A percentile compares a stretch with the other conserved stretches of the same genome.
These are phyloP conservation scores for Alcedo atthis DNA, from an alignment of 2,797 vertebrate species.

Conservation along the genomic window DNA sequence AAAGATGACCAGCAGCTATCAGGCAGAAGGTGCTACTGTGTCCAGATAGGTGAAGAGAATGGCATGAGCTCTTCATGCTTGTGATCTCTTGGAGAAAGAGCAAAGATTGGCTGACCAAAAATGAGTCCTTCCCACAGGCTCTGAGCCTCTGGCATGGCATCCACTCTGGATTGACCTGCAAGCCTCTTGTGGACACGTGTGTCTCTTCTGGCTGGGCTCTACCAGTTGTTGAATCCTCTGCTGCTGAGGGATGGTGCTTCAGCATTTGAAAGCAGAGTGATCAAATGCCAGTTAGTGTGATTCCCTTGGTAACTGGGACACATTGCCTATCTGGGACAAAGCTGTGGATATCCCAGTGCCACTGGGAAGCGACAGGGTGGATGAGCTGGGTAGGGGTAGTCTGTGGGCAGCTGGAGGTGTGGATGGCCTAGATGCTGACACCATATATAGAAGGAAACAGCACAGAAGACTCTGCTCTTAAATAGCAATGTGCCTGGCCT, in stretches of 20 bases:
- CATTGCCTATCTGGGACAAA: neutral
- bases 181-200: neutral
- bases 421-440: neutral
- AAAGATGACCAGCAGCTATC: neutral
- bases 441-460: neutral
- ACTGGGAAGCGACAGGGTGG: neutral
- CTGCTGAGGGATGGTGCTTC: neutral
- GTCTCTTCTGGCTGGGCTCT: neutral
- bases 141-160: neutral
- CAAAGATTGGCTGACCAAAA: neutral
- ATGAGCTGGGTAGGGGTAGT: neutral
- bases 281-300: neutral
- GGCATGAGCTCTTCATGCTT: neutral
- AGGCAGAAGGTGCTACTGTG: neutral
- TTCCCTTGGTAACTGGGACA: neutral
- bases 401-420: neutral
- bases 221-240: neutral
- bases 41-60: neutral
- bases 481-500: neutral
- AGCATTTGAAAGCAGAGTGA: slow-evolving; percentile 7
- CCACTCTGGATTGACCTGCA: neutral
- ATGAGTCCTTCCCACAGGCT: neutral
- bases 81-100: neutral
- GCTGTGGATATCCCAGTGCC: neutral
- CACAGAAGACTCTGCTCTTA: neutral